phyloP scores from a whole-genome alignment of 1,140 invertebrate species.

The Drosophila ohnishii region DNA sequence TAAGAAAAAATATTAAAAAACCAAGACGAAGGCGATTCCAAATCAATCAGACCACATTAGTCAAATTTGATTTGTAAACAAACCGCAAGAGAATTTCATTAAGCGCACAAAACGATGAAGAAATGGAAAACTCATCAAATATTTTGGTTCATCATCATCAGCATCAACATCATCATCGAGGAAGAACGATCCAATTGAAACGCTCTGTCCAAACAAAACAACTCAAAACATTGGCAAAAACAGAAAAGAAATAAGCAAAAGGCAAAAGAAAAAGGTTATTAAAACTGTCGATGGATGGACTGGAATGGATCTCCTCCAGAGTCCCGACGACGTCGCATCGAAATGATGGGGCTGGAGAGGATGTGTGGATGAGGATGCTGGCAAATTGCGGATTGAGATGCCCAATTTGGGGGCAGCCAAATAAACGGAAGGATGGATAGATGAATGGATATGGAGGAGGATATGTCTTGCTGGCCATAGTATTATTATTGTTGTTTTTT shows the following conservation, averaged over 20 bases:
- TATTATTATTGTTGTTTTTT: slow-evolving; percentile 26
- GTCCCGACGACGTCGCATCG: slow-evolving; percentile 9
- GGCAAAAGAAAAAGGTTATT: slow-evolving; percentile 61
- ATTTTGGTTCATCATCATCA: slow-evolving; percentile 33
- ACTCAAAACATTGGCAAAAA: slow-evolving; percentile 34
- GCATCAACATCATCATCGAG: background rate
- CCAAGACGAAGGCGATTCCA: slow-evolving; percentile 26
- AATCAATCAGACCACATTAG: slow-evolving; percentile 67
- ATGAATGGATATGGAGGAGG: slow-evolving; percentile 9
- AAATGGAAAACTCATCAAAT: slow-evolving; percentile 31
- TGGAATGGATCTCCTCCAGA: slow-evolving; percentile 27
- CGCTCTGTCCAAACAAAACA: slow-evolving; percentile 59
- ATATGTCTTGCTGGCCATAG: background rate
- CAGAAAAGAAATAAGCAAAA: background rate
- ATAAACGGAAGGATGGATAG: slow-evolving; percentile 15
- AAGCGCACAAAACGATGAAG: slow-evolving; percentile 25
- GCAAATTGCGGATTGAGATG: slow-evolving; percentile 34
- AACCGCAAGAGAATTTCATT: slow-evolving; percentile 59
- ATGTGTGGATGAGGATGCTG: slow-evolving; percentile 17
- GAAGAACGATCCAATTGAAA: slow-evolving; percentile 14
- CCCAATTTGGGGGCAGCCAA: slow-evolving; percentile 19
- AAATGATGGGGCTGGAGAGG: background rate
- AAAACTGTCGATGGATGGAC: slow-evolving; percentile 69
- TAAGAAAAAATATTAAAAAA: background rate
- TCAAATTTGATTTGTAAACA: slow-evolving; percentile 77